A percentile compares a stretch with the other conserved stretches of the same genome.
phyloP scores from a whole-genome alignment of 1,140 invertebrate genomes.

The Neotoxoptera formosana region DNA sequence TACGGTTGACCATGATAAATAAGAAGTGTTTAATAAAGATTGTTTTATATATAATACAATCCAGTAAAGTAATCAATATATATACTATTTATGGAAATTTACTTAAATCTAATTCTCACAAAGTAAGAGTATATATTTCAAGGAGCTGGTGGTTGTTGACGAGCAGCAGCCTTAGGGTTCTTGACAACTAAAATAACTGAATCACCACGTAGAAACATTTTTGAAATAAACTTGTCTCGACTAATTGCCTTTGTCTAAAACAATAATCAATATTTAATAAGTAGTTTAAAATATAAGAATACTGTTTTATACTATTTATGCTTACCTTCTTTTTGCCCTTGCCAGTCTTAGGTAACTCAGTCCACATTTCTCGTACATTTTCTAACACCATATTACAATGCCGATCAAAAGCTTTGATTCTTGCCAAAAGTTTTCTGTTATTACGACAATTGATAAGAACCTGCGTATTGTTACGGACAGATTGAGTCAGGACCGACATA shows the following conservation, averaged over 20 bases:
- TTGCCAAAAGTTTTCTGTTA: slow-evolving; percentile 96
- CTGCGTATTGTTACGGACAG: slow-evolving; percentile 98
- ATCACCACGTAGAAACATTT: slow-evolving; percentile 99
- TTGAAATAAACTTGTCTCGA: slow-evolving; percentile 98
- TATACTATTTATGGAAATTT: background rate
- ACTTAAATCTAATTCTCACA: slow-evolving; percentile 19
- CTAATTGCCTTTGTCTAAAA: slow-evolving; percentile 95
- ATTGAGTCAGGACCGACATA: slow-evolving; percentile 95
- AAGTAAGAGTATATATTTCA: slow-evolving; percentile 12
- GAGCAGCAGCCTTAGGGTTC: slow-evolving; percentile 73
- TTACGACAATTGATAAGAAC: slow-evolving; percentile 70
- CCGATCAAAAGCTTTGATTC: slow-evolving; percentile 99
- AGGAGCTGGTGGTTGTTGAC: slow-evolving; percentile 49
- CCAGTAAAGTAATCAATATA: background rate
- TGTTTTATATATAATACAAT: slow-evolving; percentile 26
- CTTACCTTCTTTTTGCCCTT: slow-evolving; percentile 95
- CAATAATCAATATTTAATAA: background rate
- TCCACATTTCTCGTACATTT: slow-evolving; percentile 99
- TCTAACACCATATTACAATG: slow-evolving; percentile 99
- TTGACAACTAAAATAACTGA: slow-evolving; percentile 97
- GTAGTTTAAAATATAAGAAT: background rate
- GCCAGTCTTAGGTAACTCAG: slow-evolving; percentile 93
- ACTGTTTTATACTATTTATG: background rate
- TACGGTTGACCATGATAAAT: background rate
- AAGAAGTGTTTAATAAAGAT: background rate